Evolutionary conservation across 2,797 vertebrate genomes (phyloP), one percentile per base, ranked within the genome.

Genomic region (Mus minutoides): DNA sequence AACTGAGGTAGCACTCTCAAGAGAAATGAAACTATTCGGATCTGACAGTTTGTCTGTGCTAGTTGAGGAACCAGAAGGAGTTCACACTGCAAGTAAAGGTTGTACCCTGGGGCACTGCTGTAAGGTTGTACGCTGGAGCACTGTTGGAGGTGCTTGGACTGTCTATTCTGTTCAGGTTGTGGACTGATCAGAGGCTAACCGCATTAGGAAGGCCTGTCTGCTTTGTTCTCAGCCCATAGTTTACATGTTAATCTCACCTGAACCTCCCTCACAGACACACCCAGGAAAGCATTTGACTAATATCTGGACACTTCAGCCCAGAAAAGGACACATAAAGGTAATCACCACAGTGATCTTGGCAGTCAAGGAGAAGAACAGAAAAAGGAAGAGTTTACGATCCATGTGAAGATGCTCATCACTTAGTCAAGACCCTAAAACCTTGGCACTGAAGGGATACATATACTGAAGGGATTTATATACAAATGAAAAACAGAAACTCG

Each of bases 271-370:
- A 80, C n/a, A 88, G 56, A 94, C 84, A 86, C 31, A 89, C 56
- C n/a, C 40, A 88, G 21, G 80, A 83, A 84, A 62, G n/a, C 34
- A 29, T 87, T 93, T 93, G 69, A 77, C 52, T 91, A 87, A n/a
- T 93, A 77, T 78, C 29, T 71, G 54, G 54, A 89, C 1, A 82
- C 31, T n/a, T 3, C 40, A 19, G 19, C 52, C 69, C 71, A 86
- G 26, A 3, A 24, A 87, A 46, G 2, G 79, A 71, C 21, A 17
- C 31, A 83, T 40, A 22, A 40, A 21, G 77, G 75, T 52, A 78
- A 75, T n/a, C n/a, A 56, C 76, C 34, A 60, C 24, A 11, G 52
- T 71, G 76, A 85, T 78, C n/a, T 95, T 86, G 22, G 49, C 83
- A 79, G 56, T 85, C 69, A 77, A 22, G 13, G 64, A 43, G 46